Percentiles rank a stretch among this genome's conserved stretches.
phyloP scores from a whole-genome alignment of 2,888 invertebrate genomes.

The Synanthedon vespiformis region DNA sequence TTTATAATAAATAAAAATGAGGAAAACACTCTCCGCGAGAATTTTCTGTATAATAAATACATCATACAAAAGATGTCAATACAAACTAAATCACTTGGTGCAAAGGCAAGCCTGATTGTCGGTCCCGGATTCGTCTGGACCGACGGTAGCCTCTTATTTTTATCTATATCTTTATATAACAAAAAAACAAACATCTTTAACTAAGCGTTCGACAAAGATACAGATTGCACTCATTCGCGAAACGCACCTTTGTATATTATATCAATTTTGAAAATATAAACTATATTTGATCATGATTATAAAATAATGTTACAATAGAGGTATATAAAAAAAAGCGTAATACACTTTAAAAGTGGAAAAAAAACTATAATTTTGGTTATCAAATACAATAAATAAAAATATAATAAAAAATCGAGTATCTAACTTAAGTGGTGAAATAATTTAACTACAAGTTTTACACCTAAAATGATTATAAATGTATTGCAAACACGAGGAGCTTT shows the following conservation, averaged over 20 bases:
- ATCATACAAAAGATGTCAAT: slow-evolving; percentile 70
- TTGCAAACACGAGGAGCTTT: slow-evolving; percentile 67
- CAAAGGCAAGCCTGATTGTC: slow-evolving; percentile 69
- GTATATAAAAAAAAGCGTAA: slow-evolving; percentile 64
- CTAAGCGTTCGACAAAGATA: slow-evolving; percentile 55
- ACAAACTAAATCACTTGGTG: slow-evolving; percentile 72
- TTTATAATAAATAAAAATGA: slow-evolving; percentile 69
- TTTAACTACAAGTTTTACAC: slow-evolving; percentile 64
- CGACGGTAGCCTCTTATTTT: slow-evolving; percentile 61
- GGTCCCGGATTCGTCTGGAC: slow-evolving; percentile 54
- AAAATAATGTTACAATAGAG: slow-evolving; percentile 57
- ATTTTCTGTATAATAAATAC: slow-evolving; percentile 66
- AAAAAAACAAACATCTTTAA: slow-evolving; percentile 40
- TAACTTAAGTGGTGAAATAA: slow-evolving; percentile 67
- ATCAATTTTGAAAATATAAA: slow-evolving; percentile 43
- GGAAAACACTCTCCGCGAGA: slow-evolving; percentile 64
- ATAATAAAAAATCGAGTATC: slow-evolving; percentile 53
- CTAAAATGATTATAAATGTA: slow-evolving; percentile 61
- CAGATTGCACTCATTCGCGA: slow-evolving; percentile 45
- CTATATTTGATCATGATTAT: slow-evolving; percentile 65
- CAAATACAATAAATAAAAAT: slow-evolving; percentile 61
- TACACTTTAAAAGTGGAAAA: slow-evolving; percentile 61
- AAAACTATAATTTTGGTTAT: slow-evolving; percentile 57
- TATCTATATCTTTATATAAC: slow-evolving; percentile 30
- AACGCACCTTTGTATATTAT: slow-evolving; percentile 56